Evolutionary conservation across 2,888 invertebrate genomes (phyloP).

Genomic region (Mesochorus sp.): DNA sequence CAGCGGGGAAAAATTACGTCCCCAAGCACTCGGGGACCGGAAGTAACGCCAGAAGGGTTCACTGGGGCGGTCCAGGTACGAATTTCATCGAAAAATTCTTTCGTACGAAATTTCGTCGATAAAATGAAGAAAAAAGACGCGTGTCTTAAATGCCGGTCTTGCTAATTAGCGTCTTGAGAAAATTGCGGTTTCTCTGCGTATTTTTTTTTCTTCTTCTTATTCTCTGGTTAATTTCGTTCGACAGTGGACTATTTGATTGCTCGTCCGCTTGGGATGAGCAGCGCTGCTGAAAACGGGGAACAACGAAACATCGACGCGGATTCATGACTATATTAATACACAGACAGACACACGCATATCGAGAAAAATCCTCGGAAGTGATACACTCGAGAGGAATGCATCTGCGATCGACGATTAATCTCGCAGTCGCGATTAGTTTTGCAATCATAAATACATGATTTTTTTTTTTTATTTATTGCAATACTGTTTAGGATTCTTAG

Average conservation of each 20-base stretch:
- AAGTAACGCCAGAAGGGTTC: slow-evolving; percentile 86
- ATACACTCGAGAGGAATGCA: too few relatives aligned
- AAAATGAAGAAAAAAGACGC: background rate
- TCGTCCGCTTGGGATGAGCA: background rate
- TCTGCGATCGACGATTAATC: too few relatives aligned
- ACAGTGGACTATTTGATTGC: background rate
- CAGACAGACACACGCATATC: slow-evolving; percentile 3
- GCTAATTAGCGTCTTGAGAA: too few relatives aligned
- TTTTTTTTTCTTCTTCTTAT: background rate
- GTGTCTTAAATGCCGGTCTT: background rate
- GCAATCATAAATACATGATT: background rate
- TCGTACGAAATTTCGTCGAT: background rate
- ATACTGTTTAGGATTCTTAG: background rate
- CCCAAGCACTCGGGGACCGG: slow-evolving; percentile 83
- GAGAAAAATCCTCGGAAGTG: background rate
- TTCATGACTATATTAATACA: slow-evolving; percentile 21
- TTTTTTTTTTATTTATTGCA: slow-evolving; percentile 4
- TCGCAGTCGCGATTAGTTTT: too few relatives aligned
- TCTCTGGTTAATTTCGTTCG: background rate
- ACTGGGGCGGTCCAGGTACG: slow-evolving; percentile 94
- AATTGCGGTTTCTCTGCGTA: background rate
- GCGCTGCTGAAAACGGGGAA: slow-evolving; percentile 4
- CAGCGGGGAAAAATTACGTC: slow-evolving; percentile 85
- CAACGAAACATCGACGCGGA: slow-evolving; percentile 19
- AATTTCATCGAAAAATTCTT: slow-evolving; percentile 40